phyloP scores from a whole-genome alignment of 1,140 invertebrate genomes.

The Anthonomus grandis region DNA sequence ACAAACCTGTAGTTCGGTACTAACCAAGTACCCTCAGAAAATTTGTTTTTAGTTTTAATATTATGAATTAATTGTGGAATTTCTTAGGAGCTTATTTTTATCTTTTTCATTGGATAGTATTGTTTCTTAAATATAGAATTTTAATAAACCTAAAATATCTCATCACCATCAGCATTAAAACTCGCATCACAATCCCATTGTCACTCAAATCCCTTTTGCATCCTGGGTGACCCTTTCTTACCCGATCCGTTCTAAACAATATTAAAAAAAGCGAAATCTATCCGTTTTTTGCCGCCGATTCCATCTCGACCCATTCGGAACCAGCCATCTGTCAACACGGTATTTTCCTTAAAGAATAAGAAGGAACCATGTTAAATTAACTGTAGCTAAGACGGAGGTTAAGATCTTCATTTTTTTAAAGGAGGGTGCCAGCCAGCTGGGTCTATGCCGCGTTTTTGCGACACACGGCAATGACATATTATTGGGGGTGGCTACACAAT shows the following conservation, averaged over 20 bases:
- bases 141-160: too few relatives aligned
- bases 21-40: too few relatives aligned
- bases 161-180: background rate
- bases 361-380: conserved; percentile 46
- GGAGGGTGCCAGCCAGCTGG: conserved; percentile 26
- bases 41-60: too few relatives aligned
- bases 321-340: conserved; percentile 29
- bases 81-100: too few relatives aligned
- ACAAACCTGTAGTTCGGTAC: too few relatives aligned
- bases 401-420: conserved; percentile 50
- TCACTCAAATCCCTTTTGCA: conserved; percentile 7
- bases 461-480: conserved; percentile 43
- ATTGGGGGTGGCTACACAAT: conserved; percentile 49
- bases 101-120: too few relatives aligned
- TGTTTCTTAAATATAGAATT: too few relatives aligned
- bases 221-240: conserved; percentile 6
- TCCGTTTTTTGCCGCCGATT: conserved; percentile 15
- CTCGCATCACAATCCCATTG: conserved; percentile 1
- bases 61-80: too few relatives aligned
- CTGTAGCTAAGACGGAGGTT: conserved; percentile 48
- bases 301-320: conserved; percentile 17
- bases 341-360: conserved; percentile 27
- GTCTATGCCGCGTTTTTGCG: conserved; percentile 42
- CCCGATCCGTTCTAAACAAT: conserved; percentile 12
- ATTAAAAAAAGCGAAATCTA: conserved; percentile 26